Evolutionary conservation across 2,888 invertebrate species (phyloP).

Genomic region (Axea sp.): DNA sequence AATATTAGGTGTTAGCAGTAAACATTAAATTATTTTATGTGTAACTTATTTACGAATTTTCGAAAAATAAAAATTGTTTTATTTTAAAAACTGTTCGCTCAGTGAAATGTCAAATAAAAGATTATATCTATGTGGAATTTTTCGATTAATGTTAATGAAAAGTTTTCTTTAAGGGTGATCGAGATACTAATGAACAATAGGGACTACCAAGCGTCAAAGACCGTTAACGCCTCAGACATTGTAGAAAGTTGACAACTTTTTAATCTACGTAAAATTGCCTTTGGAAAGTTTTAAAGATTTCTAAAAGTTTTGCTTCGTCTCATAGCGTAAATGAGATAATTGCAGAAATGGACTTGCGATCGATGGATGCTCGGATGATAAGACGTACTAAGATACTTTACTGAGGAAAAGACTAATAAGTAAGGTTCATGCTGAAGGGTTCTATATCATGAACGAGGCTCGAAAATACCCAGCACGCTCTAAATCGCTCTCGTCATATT

Average conservation of each 20-base stretch:
- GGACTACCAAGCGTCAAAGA: slow-evolving; percentile 49
- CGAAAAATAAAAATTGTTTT: no score
- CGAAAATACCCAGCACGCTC: slow-evolving; percentile 16
- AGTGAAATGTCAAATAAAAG: no score
- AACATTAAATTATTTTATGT: no score
- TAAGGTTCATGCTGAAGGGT: slow-evolving; percentile 14
- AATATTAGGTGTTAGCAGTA: no score
- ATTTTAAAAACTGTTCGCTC: no score
- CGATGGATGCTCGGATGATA: slow-evolving; percentile 47
- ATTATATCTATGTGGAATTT: background rate
- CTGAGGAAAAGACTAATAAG: slow-evolving; percentile 39
- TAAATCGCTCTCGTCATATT: slow-evolving; percentile 11
- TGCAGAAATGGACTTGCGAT: slow-evolving; percentile 55
- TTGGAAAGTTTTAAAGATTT: slow-evolving; percentile 58
- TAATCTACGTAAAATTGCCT: slow-evolving; percentile 60
- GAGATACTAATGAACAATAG: slow-evolving; percentile 31
- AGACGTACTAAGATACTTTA: slow-evolving; percentile 20
- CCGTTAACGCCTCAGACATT: slow-evolving; percentile 42
- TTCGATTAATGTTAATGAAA: slow-evolving; percentile 39
- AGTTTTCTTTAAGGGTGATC: slow-evolving; percentile 19
- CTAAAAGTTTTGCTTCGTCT: slow-evolving; percentile 57
- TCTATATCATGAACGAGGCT: slow-evolving; percentile 6
- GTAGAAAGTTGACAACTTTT: slow-evolving; percentile 57
- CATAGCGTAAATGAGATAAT: slow-evolving; percentile 62
- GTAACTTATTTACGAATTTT: no score